A percentile compares a stretch with the other conserved stretches of the same genome.
phyloP scores from a whole-genome alignment of 2,888 invertebrate species.

The Clostera curtula region DNA sequence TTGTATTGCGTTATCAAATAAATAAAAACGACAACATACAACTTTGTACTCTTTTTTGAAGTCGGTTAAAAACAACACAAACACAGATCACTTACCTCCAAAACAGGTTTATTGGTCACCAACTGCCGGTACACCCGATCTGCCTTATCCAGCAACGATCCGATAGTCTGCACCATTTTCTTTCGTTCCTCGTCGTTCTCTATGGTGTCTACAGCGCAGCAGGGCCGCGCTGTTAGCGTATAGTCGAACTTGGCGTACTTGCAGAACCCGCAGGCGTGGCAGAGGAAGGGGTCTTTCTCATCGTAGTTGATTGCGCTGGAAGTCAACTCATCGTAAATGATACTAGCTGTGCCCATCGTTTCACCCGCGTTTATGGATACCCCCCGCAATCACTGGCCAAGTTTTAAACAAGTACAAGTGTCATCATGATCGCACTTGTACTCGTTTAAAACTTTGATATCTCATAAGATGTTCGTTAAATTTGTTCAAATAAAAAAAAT shows the following conservation, averaged over 20 bases:
- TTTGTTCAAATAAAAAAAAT: no score
- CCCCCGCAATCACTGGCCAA: no score
- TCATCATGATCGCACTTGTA: no score
- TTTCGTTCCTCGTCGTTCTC: slow-evolving; percentile 97
- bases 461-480: no score
- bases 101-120: slow-evolving; percentile 90
- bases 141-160: slow-evolving; percentile 92
- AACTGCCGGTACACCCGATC: slow-evolving; percentile 95
- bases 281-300: slow-evolving; percentile 98
- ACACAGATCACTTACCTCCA: slow-evolving; percentile 76
- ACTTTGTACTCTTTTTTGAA: no score
- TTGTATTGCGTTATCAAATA: no score
- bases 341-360: no score
- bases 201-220: slow-evolving; percentile 97
- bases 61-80: background rate
- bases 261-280: slow-evolving; percentile 99
- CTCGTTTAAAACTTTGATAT: no score
- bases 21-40: no score
- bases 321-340: no score
- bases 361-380: no score
- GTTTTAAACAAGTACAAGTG: no score
- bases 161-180: slow-evolving; percentile 94
- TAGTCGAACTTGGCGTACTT: slow-evolving; percentile 99
- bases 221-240: slow-evolving; percentile 91
- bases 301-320: slow-evolving; percentile 97